Evolutionary conservation across 2,113 vertebrate species (phyloP), one percentile per base, ranked within the genome.

Genomic region (Dicaeum eximium): DNA sequence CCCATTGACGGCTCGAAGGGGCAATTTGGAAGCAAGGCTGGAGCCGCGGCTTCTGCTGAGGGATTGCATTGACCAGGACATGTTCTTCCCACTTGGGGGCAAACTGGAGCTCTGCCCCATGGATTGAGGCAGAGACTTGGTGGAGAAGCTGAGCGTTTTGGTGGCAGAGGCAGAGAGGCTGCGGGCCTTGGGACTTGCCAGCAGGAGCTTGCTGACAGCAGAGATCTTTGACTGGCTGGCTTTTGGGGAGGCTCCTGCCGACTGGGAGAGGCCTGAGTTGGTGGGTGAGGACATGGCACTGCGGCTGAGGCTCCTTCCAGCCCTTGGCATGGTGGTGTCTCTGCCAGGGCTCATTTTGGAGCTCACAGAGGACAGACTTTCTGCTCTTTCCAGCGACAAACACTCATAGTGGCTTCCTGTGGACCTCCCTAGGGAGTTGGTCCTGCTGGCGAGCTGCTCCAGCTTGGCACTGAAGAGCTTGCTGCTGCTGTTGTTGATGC

Each of bases 1-100:
- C 35, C 99, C 99, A 0, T 99, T 99, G 56, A 99, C 99, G 0
- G 99, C 99, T 40, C 99, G 97, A 25, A 99, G 98, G 3, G 99
- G 99, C 88, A 99, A 92, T 71, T 99, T 99, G 85, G 99, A 98
- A 45, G 98, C 98, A 56, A 99, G 97, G 44, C 98, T 98, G 71
- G 98, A 98, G 25, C 98, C 98, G 3, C 98, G 97, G 96, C 95
- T 99, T 86, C 99, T 98, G 95, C 99, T 99, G 60, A 99, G 98
- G 22, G 99, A 99, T 97, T 99, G 99, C 1, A 99, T 99, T 44
- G 99, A 99, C 99, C 99, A 99, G 77, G 99, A 98, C 98, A 98
- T 98, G 66, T 97, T 98, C 97, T 98, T 99, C 48, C 98, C 99
- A 57, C 98, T 98, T 0, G 99, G 97, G 53, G 99, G 99, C 77